Percentiles rank a stretch among this genome's conserved stretches.
Conservation (phyloP, 2,888 invertebrate species). For the Toxonevra muliebris region DNA sequence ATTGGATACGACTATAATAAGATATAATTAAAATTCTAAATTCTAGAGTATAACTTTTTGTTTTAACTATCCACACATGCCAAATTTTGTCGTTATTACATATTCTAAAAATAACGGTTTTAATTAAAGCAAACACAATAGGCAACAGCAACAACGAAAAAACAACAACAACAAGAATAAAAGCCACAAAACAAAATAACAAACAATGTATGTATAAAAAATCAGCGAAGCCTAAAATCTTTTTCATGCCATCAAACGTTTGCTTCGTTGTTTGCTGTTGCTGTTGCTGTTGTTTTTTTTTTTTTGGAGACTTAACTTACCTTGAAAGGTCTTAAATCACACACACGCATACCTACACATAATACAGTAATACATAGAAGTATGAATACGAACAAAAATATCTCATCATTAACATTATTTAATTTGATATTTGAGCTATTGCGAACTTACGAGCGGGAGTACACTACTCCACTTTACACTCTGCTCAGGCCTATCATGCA, state of each 20-base stretch:
- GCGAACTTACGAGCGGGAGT: too few relatives aligned
- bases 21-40: too few relatives aligned
- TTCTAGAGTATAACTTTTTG: too few relatives aligned
- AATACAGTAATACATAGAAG: too few relatives aligned
- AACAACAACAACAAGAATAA: constrained; percentile 28
- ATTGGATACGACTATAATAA: too few relatives aligned
- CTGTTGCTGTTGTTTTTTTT: background rate
- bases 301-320: constrained; percentile 36
- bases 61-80: too few relatives aligned
- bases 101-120: constrained; percentile 25
- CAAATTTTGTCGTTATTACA: too few relatives aligned
- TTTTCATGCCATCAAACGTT: constrained; percentile 15
- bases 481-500: too few relatives aligned
- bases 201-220: constrained; percentile 24
- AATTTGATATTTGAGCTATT: too few relatives aligned
- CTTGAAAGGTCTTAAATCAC: constrained; percentile 37
- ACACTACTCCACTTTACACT: too few relatives aligned
- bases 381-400: too few relatives aligned
- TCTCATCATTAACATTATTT: too few relatives aligned
- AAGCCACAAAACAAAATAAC: constrained; percentile 4
- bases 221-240: constrained; percentile 42
- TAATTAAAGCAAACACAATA: constrained; percentile 8
- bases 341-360: background rate
- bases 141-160: background rate
- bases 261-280: background rate